A percentile compares a stretch with the other conserved stretches of the same genome.
These are phyloP conservation scores for Oncopodura yosiiana DNA, from an alignment of 1,140 invertebrate species.

Conservation along the genomic window DNA sequence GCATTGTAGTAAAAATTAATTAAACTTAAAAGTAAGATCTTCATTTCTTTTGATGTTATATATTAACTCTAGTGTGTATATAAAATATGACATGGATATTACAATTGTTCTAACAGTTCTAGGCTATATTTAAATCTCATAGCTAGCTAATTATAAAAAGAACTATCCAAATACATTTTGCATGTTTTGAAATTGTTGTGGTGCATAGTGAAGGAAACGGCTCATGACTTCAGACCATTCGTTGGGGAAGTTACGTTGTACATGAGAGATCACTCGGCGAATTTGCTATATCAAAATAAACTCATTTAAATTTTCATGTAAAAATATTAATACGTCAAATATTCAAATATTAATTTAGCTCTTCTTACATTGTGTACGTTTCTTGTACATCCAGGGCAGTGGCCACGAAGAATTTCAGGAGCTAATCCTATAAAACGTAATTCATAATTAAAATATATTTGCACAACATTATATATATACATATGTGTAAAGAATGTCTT, in stretches of 20 bases:
- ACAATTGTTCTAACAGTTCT: no score
- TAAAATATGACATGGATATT: no score
- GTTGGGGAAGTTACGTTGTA: conserved; percentile 34
- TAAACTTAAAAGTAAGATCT: no score
- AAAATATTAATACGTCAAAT: no score
- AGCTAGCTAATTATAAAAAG: no score
- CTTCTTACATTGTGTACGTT: conserved; percentile 23
- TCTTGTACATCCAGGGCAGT: conserved; percentile 33
- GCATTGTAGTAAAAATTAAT: no score
- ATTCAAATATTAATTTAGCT: no score
- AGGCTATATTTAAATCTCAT: no score
- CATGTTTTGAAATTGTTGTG: conserved; percentile 16
- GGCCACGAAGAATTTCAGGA: conserved; percentile 34
- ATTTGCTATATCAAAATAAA: conserved; percentile 31
- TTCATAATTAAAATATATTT: neutral
- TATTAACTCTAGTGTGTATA: no score
- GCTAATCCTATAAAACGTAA: conserved; percentile 28
- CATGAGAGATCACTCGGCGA: conserved; percentile 33
- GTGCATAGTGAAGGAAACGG: conserved; percentile 26
- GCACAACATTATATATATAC: neutral
- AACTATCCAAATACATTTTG: conserved; percentile 27
- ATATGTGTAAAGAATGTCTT: conserved; percentile 2
- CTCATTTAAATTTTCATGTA: no score
- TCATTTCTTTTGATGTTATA: no score
- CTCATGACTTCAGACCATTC: conserved; percentile 34